A percentile compares a stretch with the other conserved stretches of the same genome.
Conservation (phyloP, 2,888 invertebrate species). For the Gymnocheta viridis region DNA sequence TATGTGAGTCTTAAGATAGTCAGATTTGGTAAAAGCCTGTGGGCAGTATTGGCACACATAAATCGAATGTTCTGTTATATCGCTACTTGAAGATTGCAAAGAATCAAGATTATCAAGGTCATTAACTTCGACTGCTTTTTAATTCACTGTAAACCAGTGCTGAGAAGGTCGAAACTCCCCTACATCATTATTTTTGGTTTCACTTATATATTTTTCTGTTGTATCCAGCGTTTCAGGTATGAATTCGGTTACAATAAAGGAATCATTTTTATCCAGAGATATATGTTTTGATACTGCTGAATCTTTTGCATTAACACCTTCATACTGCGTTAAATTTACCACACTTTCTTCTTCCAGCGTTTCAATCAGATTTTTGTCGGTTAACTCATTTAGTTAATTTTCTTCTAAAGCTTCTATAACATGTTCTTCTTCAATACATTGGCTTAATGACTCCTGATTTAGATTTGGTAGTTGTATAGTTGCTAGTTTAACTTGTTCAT, state of each 20-base stretch:
- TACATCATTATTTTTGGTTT: constrained; percentile 23
- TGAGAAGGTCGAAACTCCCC: constrained; percentile 61
- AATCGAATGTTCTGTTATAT: constrained; percentile 71
- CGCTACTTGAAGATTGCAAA: background rate
- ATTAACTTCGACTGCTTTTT: constrained; percentile 78
- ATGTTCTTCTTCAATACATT: constrained; percentile 58
- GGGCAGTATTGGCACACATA: constrained; percentile 81
- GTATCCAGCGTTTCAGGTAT: constrained; percentile 73
- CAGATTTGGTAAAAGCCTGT: constrained; percentile 78
- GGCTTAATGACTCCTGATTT: constrained; percentile 56
- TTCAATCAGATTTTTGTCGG: constrained; percentile 5
- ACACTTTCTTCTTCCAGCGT: constrained; percentile 4
- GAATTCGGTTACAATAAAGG: constrained; percentile 78
- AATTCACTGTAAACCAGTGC: constrained; percentile 77
- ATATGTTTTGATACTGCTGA: background rate
- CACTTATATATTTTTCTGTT: background rate
- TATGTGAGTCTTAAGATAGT: constrained; percentile 79
- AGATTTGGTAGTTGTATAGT: constrained; percentile 63
- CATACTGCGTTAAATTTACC: constrained; percentile 43
- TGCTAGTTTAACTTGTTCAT: constrained; percentile 75
- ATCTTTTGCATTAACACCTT: background rate
- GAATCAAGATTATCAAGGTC: constrained; percentile 22
- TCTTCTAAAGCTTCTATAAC: constrained; percentile 37
- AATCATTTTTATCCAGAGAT: constrained; percentile 67
- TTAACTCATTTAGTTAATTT: background rate